phyloP scores from a whole-genome alignment of 2,797 vertebrate genomes.

The Takifugu rubripes region DNA sequence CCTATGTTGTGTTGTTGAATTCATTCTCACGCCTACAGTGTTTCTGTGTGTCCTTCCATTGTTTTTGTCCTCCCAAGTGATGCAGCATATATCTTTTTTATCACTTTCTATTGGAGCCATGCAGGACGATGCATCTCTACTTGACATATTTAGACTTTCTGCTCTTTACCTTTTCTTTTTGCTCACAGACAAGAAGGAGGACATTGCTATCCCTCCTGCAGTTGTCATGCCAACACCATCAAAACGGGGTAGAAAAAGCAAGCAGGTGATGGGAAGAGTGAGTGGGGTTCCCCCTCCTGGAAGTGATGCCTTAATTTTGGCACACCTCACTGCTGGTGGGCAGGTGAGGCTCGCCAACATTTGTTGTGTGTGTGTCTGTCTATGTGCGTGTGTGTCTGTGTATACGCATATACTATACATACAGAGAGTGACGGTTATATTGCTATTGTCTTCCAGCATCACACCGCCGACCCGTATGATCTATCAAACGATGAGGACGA shows the following conservation, averaged over 20 bases:
- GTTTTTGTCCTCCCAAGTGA: too few relatives aligned
- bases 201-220: slow-evolving; percentile 60
- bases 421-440: too few relatives aligned
- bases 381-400: neutral
- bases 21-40: neutral
- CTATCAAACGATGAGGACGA: slow-evolving; percentile 94
- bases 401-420: too few relatives aligned
- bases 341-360: slow-evolving; percentile 55
- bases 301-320: slow-evolving; percentile 77
- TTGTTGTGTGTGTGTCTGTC: neutral
- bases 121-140: neutral
- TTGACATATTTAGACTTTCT: neutral
- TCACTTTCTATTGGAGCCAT: neutral
- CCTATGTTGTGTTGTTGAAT: neutral
- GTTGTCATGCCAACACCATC: slow-evolving; percentile 76
- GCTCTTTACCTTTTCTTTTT: neutral
- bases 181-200: slow-evolving; percentile 75
- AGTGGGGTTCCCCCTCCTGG: slow-evolving; percentile 74
- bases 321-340: slow-evolving; percentile 77
- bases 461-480: slow-evolving; percentile 86
- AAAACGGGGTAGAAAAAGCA: slow-evolving; percentile 91
- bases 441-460: slow-evolving; percentile 57
- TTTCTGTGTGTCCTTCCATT: too few relatives aligned
- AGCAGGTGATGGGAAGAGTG: slow-evolving; percentile 79
- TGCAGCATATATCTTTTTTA: too few relatives aligned